phyloP scores from a whole-genome alignment of 2,797 vertebrate genomes.

The Valencia hispanica region DNA sequence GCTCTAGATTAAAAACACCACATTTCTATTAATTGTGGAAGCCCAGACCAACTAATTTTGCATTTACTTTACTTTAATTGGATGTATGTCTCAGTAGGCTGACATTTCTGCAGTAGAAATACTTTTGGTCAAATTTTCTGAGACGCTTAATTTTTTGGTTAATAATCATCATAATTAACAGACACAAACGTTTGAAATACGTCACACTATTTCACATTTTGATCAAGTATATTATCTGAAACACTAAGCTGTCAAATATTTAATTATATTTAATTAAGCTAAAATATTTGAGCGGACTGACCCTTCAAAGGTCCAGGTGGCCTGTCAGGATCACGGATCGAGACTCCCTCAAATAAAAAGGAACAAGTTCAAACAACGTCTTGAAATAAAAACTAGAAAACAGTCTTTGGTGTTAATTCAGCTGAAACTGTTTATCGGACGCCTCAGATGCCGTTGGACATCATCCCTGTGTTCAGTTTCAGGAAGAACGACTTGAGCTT shows the following conservation, averaged over 20 bases:
- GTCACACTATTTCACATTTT: neutral
- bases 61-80: neutral
- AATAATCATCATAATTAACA: neutral
- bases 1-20: neutral
- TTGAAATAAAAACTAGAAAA: neutral
- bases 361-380: too few relatives aligned
- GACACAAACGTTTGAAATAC: neutral
- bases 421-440: neutral
- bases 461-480: constrained; percentile 90
- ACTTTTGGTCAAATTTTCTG: neutral
- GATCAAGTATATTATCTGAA: neutral
- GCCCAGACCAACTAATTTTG: neutral
- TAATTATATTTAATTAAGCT: too few relatives aligned
- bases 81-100: neutral
- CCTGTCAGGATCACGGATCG: neutral
- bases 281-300: neutral
- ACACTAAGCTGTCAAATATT: neutral
- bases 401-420: neutral
- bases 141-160: neutral
- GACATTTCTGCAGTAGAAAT: neutral
- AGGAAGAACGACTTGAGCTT: constrained; percentile 91
- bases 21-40: neutral
- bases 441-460: constrained; percentile 89
- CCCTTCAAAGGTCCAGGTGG: neutral
- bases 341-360: too few relatives aligned